Base-by-base conservation (phyloP, 2,888 invertebrate species). In the Eutolmus rufibarbis region DNA sequence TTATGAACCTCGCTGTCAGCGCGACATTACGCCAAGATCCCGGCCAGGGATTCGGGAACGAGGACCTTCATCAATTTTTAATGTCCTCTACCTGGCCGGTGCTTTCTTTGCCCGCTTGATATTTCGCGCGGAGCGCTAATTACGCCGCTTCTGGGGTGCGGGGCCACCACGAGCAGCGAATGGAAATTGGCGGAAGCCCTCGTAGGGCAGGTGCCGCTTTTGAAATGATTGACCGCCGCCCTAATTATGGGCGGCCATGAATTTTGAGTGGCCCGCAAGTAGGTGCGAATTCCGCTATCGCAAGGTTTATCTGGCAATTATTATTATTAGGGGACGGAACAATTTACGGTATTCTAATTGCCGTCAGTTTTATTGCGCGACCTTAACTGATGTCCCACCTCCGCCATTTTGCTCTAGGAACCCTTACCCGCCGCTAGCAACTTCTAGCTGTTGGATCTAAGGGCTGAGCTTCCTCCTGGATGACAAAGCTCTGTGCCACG, bases 51-150 rank as follows among this genome's bases (percentile, higher is more conserved):
- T 37, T 34, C 14, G 34, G 57, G 37, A 84, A n/a, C 66, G 23
- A 84, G 66, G 37, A 84, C 82, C 82, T 84, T 84, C 82, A 84
- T 84, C 82, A 84, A 84, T 84, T 40, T 66, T 84, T 84, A 84
- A 84, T 84, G 82, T 66, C 66, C 66, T 2, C 12, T 66, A 84
- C 82, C 82, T 66, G 82, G 82, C 34, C 82, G 82, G 57, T 16
- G 9, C 23, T 66, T 66, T 66, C 23, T 23, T 46, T 66, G 34
- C 37, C 66, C 66, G 40, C 66, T 84, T 34, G 57, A 84, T 84
- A 84, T 66, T 84, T 84, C 37, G 40, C 66, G 23, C 40, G 66
- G 66, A 57, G 7, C 82, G 82, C 66, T 84, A 84, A 84, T 84
- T 84, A 84, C 28, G 40, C 23, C 40, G 37, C 16, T 66, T 57